Percentiles rank a stretch among this genome's conserved stretches.
Conservation (phyloP, 2,797 vertebrate species). For the Pantherophis vulpinus region DNA sequence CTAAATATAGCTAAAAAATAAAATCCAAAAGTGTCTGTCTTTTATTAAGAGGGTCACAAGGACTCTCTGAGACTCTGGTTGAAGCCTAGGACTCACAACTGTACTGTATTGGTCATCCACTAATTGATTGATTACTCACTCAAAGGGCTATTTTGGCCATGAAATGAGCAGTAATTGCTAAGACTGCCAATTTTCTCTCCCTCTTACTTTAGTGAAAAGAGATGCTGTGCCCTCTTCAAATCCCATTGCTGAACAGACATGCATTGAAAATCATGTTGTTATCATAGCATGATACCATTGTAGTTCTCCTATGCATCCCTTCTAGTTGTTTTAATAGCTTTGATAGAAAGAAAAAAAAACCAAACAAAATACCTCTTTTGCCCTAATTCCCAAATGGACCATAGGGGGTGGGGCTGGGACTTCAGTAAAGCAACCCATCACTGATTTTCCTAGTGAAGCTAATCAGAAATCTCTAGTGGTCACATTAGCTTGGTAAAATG, state of each 20-base stretch:
- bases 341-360: conserved; percentile 15
- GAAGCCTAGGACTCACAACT: not conserved
- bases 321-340: not conserved
- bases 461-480: conserved; percentile 12
- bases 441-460: conserved; percentile 3
- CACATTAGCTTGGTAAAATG: conserved; percentile 15
- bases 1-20: not conserved
- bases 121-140: not conserved
- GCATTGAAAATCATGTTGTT: not conserved
- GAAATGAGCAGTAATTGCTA: not conserved
- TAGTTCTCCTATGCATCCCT: not conserved
- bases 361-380: not conserved
- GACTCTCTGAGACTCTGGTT: not conserved
- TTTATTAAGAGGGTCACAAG: not conserved
- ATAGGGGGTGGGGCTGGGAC: not conserved
- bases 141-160: not conserved
- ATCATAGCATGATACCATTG: accelerated
- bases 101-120: not conserved
- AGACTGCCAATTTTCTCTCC: too few species aligned
- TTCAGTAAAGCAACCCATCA: not conserved
- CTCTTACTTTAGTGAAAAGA: not conserved
- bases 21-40: not conserved
- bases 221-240: not conserved
- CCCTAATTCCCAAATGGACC: not conserved
- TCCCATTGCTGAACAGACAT: not conserved